phyloP scores from a whole-genome alignment of 1,140 invertebrate genomes.

The Drosophila paulistorum region DNA sequence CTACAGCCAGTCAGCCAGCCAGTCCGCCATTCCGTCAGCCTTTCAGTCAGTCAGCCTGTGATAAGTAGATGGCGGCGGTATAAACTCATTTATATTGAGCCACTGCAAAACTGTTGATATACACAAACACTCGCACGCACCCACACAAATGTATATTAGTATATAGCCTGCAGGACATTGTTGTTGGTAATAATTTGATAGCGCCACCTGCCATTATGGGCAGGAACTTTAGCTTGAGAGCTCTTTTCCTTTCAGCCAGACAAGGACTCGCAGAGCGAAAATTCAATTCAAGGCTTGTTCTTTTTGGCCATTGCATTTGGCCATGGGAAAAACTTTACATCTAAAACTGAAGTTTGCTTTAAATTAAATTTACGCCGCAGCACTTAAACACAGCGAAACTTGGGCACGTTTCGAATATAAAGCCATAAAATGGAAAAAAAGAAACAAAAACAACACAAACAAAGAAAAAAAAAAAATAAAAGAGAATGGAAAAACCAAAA shows the following conservation, averaged over 20 bases:
- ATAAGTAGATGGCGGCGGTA: slow-evolving; percentile 20
- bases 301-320: slow-evolving; percentile 32
- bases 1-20: slow-evolving; percentile 18
- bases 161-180: slow-evolving; percentile 5
- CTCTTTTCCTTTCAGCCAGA: background rate
- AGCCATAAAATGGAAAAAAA: slow-evolving; percentile 40
- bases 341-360: slow-evolving; percentile 30
- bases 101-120: slow-evolving; percentile 20
- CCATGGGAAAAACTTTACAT: slow-evolving; percentile 34
- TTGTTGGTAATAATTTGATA: slow-evolving; percentile 17
- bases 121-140: slow-evolving; percentile 1
- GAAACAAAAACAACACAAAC: slow-evolving; percentile 1
- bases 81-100: slow-evolving; percentile 34
- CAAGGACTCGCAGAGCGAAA: slow-evolving; percentile 1
- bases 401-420: slow-evolving; percentile 51
- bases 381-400: slow-evolving; percentile 30
- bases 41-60: slow-evolving; percentile 10
- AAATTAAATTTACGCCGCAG: slow-evolving; percentile 60
- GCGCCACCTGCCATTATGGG: slow-evolving; percentile 16
- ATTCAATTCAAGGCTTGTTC: slow-evolving; percentile 13
- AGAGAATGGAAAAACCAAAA: slow-evolving; percentile 14
- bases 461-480: background rate
- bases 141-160: background rate
- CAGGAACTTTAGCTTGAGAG: background rate
- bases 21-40: background rate